Evolutionary conservation across 2,797 vertebrate genomes (phyloP), one percentile per base, ranked within the genome.

Genomic region (Lemur catta): DNA sequence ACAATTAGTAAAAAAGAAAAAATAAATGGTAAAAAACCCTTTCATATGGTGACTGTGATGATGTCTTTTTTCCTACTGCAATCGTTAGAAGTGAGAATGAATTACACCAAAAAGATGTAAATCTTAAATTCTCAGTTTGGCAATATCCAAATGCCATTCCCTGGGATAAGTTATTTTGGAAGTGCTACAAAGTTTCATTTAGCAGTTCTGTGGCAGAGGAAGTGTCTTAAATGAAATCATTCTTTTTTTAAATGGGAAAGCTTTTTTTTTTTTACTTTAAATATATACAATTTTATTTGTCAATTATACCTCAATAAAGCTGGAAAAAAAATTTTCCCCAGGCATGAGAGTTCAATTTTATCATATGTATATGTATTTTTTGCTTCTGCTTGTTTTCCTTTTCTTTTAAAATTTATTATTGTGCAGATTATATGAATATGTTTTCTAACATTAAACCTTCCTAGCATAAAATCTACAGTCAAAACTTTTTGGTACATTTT

Each of bases 321-420:
- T n/a, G 10, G 12, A 30, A 86, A 59, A 59, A 38, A 65, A 71
- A 61, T 6, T 24, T 3, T 4, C 10, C 35, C 20, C 24, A 8
- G n/a, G 61, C 89, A 69, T 86, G n/a, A 52, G 50, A 89, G 22
- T 67, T 82, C 86, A 78, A 93, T 86, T 65, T 86, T 84, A 75
- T 55, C 33, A n/a, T 43, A 43, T 10, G 2, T 46, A 46, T 46
- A 43, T 55, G 0, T 87, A 84, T 52, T 79, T 80, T 85, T 71
- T 33, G 46, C 9, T 74, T 86, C 43, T 65, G 0, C 84, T 65
- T 46, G 18, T 43, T 92, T 92, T 81, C 24, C 24, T 59, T 57
- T 59, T 30, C 50, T 87, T 63, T 79, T 75, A 48, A 28, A 82
- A 63, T 84, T 75, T 93, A 52, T 43, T 86, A 61, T 65, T 80